Evolutionary conservation across 1,140 invertebrate species (phyloP), one percentile per base, ranked within the genome.

Genomic region (Euwallacea similis): DNA sequence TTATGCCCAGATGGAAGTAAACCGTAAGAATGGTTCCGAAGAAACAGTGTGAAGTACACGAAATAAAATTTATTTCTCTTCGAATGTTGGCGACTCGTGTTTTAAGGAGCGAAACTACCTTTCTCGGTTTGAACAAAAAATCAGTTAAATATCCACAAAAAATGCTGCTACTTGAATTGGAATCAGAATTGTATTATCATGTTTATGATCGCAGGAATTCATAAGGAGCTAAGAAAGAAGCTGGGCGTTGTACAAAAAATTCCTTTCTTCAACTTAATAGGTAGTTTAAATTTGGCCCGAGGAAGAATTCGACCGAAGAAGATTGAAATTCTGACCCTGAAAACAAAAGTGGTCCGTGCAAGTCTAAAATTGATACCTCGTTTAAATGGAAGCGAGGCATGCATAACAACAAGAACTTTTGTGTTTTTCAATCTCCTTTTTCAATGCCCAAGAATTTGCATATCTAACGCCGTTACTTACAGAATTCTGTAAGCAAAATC

Each of bases 281-380:
- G 59, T 61, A 61, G 21, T 61, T 61, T 42, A 61, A 61, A 61
- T 42, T 33, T 61, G 41, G 16, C 41, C 41, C 10, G 16, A 43
- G 41, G 16, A 13, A 42, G 46, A 50, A 7, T 50, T 11, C 46
- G 46, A 13, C 46, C 46, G 46, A 7, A 50, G 46, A 50, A 50
- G 46, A 50, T 50, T 50, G 46, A 50, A 50, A 50, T 50, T 66
- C 11, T 55, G 50, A 55, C 63, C 63, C 44, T 44, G 63, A 66
- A 66, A 55, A 66, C 63, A 66, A 66, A 66, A 66, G 63, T 66
- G 15, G 63, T 54, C 50, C 21, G 21, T 66, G 21, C 63, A 21
- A 55, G 63, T 55, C 33, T 55, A n/a, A 63, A 63, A 63, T 21
- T 21, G 44, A 63, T 63, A 13, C 16, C 7, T 41, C 50, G 33